These are phyloP conservation scores for Prunella fulvescens DNA, from an alignment of 2,113 vertebrate genomes.

Conservation along the genomic window DNA sequence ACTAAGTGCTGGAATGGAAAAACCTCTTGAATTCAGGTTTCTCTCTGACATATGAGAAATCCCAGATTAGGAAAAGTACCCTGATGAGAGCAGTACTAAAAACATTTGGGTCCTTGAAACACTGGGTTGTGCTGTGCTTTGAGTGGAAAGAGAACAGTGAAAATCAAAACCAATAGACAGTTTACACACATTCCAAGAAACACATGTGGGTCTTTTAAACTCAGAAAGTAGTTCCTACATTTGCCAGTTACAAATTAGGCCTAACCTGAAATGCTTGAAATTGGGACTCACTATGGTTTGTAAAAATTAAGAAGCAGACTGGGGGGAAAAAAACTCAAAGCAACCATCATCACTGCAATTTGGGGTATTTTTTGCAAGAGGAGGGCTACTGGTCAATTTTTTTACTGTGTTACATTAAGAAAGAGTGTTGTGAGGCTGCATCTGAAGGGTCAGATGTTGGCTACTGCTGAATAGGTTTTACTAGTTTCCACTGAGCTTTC, in stretches of 20 bases:
- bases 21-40: neutral
- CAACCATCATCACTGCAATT: neutral
- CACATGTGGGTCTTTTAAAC: neutral
- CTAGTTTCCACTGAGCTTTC: neutral
- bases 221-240: neutral
- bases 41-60: neutral
- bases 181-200: neutral
- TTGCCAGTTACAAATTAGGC: neutral
- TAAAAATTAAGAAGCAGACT: neutral
- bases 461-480: neutral
- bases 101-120: neutral
- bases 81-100: neutral
- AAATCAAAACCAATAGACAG: neutral
- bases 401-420: neutral
- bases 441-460: neutral
- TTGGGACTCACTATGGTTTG: neutral
- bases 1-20: neutral
- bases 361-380: neutral
- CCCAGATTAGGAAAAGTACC: neutral
- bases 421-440: neutral
- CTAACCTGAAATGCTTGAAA: neutral
- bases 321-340: neutral
- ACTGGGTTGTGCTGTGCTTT: neutral
- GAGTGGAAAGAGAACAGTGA: neutral
- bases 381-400: neutral